Conservation (phyloP, 2,797 vertebrate species). For the Scolopax bukidnonensis region DNA sequence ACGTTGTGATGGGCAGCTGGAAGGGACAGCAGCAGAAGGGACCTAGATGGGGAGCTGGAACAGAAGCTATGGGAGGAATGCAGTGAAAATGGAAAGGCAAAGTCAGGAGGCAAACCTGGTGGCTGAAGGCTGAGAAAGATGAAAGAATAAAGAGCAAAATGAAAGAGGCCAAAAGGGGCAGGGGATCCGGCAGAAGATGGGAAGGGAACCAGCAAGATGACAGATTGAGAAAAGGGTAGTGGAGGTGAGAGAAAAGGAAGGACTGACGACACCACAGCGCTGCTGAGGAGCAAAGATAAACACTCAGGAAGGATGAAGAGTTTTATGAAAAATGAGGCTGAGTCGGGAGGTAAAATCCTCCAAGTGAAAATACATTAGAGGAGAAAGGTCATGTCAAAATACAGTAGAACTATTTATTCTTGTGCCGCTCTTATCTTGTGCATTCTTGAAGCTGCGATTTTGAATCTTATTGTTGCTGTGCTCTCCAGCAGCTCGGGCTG, state of each 20-base stretch:
- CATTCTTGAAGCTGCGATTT: constrained; percentile 23
- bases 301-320: not conserved
- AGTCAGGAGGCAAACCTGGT: not conserved
- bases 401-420: constrained; percentile 49
- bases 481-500: constrained; percentile 52
- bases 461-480: constrained; percentile 30
- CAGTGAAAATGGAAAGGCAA: constrained; percentile 2
- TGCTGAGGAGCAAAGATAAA: constrained; percentile 35
- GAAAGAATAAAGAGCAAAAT: not conserved
- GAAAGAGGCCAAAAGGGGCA: not conserved
- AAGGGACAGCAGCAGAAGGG: not conserved
- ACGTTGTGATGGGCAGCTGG: not conserved
- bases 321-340: constrained; percentile 14
- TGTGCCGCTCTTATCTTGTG: not conserved
- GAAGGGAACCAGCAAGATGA: not conserved
- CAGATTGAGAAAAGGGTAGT: not conserved
- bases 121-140: not conserved
- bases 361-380: constrained; percentile 22
- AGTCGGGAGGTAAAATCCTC: constrained; percentile 33
- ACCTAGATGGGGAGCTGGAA: not conserved
- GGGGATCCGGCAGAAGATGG: not conserved
- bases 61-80: not conserved
- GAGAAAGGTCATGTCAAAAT: constrained; percentile 50
- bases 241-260: not conserved
- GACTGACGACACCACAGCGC: not conserved